Evolutionary conservation across 2,888 invertebrate species (phyloP), one percentile per base, ranked within the genome.

Genomic region (Cyclophora albipunctata): DNA sequence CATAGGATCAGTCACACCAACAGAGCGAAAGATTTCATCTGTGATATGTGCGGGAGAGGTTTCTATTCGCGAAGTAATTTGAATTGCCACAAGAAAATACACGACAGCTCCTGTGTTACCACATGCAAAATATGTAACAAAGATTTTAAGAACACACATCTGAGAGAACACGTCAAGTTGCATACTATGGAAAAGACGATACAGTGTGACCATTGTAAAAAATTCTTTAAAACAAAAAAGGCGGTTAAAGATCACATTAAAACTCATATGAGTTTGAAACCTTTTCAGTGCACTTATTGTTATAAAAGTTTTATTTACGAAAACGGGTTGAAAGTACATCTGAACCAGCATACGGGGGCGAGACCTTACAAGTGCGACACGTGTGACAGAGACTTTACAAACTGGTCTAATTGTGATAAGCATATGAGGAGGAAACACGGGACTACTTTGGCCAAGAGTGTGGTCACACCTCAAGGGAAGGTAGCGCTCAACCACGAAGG

Each of bases 351-450:
- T 20, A 63, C 62, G 0, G 63, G 62, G 0, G 53, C 52, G 0
- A 51, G 50, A 7, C 63, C 62, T 0, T 63, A 60, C 42, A 50
- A 51, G 4, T 63, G 63, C 42, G 44, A 53, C 4, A 5, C 50
- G 0, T 63, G 63, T 33, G 42, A 45, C 5, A 59, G 54, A 49
- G 50, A 50, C 2, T 63, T 63, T n/a, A 49, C 59, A 0, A 58
- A 58, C 34, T 62, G 62, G 60, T 59, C 62, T 0, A 63, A 63
- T 42, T 63, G 60, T 33, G 59, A 63, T 34, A 64, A 64, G 45
- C 64, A 64, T 45, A 58, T 63, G 59, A 57, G 54, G 34, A 47
- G 60, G 3, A 57, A 54, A 20, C 63, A 63, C 41, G 54, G 55
- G 0, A 50, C 45, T 0, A 55, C 57, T 0, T n/a, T 61, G 0